Evolutionary conservation across 1,140 invertebrate genomes (phyloP).

Genomic region (Magallana gigas): DNA sequence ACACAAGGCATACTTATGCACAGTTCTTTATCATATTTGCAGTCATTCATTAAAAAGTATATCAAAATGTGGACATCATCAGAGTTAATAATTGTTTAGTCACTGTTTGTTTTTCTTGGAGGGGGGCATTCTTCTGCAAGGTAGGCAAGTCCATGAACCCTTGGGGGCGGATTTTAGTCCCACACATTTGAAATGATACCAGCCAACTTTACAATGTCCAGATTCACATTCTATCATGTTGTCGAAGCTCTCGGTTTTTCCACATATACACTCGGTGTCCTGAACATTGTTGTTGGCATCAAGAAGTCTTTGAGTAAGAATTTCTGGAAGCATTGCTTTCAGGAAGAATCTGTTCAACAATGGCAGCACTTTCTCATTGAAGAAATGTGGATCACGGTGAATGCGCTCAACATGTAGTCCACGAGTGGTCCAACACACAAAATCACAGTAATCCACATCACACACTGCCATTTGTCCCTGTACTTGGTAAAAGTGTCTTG

Average conservation of each 20-base stretch:
- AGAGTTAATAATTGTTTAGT: neutral
- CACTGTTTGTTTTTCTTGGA: neutral
- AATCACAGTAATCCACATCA: slow-evolving; percentile 49
- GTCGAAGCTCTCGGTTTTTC: neutral
- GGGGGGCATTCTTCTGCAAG: slow-evolving; percentile 10
- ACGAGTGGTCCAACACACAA: slow-evolving; percentile 50
- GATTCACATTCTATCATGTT: slow-evolving; percentile 22
- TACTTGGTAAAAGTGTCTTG: slow-evolving; percentile 51
- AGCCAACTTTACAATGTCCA: neutral
- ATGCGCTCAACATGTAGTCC: slow-evolving; percentile 40
- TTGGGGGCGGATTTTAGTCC: neutral
- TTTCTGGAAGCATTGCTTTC: neutral
- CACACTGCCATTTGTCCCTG: slow-evolving; percentile 52
- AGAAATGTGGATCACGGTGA: neutral
- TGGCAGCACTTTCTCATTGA: neutral
- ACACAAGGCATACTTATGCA: too few relatives aligned
- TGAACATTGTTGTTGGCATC: neutral
- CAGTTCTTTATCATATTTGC: too few relatives aligned
- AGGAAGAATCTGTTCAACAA: slow-evolving; percentile 6
- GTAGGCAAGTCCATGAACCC: neutral
- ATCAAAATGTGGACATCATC: too few relatives aligned
- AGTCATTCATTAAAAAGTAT: too few relatives aligned
- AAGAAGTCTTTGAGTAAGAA: neutral
- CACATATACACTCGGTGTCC: neutral
- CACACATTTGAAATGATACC: slow-evolving; percentile 20